Evolutionary conservation across 2,797 vertebrate genomes (phyloP).

Genomic region (Neosilurus hyrtlii): DNA sequence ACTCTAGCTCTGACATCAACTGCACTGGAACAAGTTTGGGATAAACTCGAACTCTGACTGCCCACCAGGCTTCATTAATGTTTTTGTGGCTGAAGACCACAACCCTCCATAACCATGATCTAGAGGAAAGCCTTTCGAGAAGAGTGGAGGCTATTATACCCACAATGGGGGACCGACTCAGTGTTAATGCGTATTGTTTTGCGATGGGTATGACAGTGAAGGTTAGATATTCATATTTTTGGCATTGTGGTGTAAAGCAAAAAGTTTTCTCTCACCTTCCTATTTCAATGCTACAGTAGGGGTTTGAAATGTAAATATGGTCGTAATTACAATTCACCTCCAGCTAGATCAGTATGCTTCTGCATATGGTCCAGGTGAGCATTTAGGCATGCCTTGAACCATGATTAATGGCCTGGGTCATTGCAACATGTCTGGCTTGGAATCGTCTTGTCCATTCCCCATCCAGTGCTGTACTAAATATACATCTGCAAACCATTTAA

Average conservation of each 20-base stretch:
- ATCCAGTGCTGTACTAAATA: conserved; percentile 21
- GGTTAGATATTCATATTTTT: background rate
- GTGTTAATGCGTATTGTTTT: background rate
- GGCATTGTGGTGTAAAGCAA: background rate
- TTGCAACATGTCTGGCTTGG: conserved; percentile 49
- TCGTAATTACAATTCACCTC: conserved; percentile 37
- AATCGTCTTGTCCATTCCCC: conserved; percentile 33
- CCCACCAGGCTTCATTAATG: background rate
- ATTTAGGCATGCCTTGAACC: conserved; percentile 33
- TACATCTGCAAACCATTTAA: conserved; percentile 52
- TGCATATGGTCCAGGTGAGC: conserved; percentile 34
- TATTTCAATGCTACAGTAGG: background rate
- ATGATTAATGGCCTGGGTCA: conserved; percentile 52
- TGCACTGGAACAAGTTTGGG: background rate
- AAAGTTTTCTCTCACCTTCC: conserved; percentile 20
- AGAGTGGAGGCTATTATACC: background rate
- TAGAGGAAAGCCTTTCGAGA: background rate
- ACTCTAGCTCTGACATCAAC: background rate
- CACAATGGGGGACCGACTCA: background rate
- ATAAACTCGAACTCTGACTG: background rate
- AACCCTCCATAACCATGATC: background rate
- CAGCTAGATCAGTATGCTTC: conserved; percentile 20
- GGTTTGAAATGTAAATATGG: conserved; percentile 27
- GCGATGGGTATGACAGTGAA: background rate
- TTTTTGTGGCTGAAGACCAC: background rate